phyloP scores from a whole-genome alignment of 2,113 vertebrate species.

The Gymnarchus niloticus region DNA sequence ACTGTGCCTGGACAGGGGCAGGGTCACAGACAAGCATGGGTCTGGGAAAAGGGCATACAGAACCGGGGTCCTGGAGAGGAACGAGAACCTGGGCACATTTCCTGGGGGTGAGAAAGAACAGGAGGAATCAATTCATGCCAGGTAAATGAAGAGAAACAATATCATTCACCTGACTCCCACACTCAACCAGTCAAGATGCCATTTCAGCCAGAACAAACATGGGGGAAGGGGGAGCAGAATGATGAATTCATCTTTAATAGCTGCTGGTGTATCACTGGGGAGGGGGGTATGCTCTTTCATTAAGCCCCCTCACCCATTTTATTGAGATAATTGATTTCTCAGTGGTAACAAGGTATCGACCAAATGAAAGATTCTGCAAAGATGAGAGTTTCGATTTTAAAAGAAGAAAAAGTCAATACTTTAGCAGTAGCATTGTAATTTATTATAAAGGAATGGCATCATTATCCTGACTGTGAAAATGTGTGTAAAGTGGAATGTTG shows the following conservation, averaged over 20 bases:
- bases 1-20: neutral
- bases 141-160: neutral
- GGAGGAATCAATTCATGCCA: neutral
- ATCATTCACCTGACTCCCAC: neutral
- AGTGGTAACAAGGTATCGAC: conserved; percentile 83
- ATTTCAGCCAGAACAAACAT: neutral
- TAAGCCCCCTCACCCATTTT: conserved; percentile 58
- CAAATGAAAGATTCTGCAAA: conserved; percentile 56
- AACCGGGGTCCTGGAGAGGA: neutral
- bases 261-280: conserved; percentile 49
- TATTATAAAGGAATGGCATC: conserved; percentile 46
- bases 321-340: conserved; percentile 81
- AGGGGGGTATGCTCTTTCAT: conserved; percentile 63
- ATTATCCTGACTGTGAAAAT: conserved; percentile 51
- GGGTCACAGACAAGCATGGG: neutral
- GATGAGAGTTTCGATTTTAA: conserved; percentile 55
- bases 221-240: conserved; percentile 9
- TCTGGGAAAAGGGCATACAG: neutral
- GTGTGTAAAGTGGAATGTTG: neutral
- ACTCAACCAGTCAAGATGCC: neutral
- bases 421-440: conserved; percentile 30
- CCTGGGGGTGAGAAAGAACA: neutral
- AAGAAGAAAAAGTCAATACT: conserved; percentile 35
- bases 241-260: conserved; percentile 57
- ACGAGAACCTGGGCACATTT: neutral